Evolutionary conservation across 2,113 vertebrate genomes (phyloP), one percentile per base, ranked within the genome.

Genomic region (Psilopsiagon aurifrons): DNA sequence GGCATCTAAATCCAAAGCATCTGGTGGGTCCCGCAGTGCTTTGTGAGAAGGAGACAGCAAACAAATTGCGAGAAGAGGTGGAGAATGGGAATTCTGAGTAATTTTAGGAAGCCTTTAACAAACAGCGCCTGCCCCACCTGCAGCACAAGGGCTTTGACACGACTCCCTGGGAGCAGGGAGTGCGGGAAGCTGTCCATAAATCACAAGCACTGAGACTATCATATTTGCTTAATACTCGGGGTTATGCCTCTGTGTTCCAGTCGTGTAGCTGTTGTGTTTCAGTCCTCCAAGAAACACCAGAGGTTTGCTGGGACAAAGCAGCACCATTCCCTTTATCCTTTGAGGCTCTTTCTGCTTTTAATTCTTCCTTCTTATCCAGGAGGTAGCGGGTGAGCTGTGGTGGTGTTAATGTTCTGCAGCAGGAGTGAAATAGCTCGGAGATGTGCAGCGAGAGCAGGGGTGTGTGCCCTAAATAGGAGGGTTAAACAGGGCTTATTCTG

Each of bases 401-500:
- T 90, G 94, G 88, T 93, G 92, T 67, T 96, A 95, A 93, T 93
- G 93, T 81, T 95, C 90, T 93, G 92, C 95, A 94, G 88, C 88
- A 75, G 81, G 91, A 95, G 92, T 76, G 86, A 92, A 92, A 96
- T 91, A 90, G 92, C 92, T 88, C 76, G 83, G 95, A 87, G 94
- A 95, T 82, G 96, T 49, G 37, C 77, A 60, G 74, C 11, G 25
- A 60, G 75, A 81, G 51, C 70, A 80, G 96, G 94, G 95, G 86
- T 31, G 70, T 29, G 37, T 64, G 90, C 68, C 94, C 70, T 54
- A 87, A 94, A 94, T 79, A 92, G 81, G 89, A 75, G 94, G 96
- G 95, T 96, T 95, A 96, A 97, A 88, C 94, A 95, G 94, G 92
- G 88, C 92, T 96, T 73, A 64, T 95, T 96, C 59, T 17, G 94